Base-by-base conservation (phyloP, 2,888 invertebrate genomes). In the Drosophila macrospina region DNA sequence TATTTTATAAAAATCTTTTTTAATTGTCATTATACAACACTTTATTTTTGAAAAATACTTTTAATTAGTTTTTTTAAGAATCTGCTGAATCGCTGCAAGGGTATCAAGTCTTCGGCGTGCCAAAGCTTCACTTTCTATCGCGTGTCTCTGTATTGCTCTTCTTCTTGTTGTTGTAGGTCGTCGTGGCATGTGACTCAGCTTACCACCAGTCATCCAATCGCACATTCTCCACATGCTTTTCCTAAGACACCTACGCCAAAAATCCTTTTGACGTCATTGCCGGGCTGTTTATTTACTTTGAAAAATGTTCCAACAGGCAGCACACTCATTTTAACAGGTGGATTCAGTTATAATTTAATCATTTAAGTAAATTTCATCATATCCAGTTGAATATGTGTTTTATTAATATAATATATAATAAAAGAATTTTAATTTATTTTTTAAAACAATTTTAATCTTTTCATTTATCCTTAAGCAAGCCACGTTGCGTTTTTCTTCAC, bases 181-280 rank as follows among this genome's bases (percentile, higher is more conserved):
- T 34, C 39, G 41, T 52, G 30, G 20, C 60, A 52, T 69, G 67
- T 81, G 87, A 81, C 68, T 86, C 86, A 83, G 42, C 41, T 62
- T 60, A 59, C 59, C 41, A 59, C 59, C 41, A 66, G 24, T 50
- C 63, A 56, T 54, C 45, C 62, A 52, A 16, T 54, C 68, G 45
- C 13, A 15, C 50, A 6, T 45, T 51, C 50, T 67, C 73, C 86
- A 86, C 86, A 84, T 68, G 84, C 64, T 62, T 39, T 47, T 44
- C 68, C 45, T 47, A 39, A 51, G 36, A 74, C 74, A 86, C 85
- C 81, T 84, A 81, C 80, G 78, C 78, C 63, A 61, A 51, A 74
- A 86, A 81, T 84, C 81, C 87, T 68, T 80, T 84, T 81, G 81
- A 81, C 81, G 81, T 81, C 87, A 81, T 71, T 84, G 34, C 26